A percentile compares a stretch with the other conserved stretches of the same genome.
Conservation (phyloP, 2,797 vertebrate species). For the Gambusia yucatana region DNA sequence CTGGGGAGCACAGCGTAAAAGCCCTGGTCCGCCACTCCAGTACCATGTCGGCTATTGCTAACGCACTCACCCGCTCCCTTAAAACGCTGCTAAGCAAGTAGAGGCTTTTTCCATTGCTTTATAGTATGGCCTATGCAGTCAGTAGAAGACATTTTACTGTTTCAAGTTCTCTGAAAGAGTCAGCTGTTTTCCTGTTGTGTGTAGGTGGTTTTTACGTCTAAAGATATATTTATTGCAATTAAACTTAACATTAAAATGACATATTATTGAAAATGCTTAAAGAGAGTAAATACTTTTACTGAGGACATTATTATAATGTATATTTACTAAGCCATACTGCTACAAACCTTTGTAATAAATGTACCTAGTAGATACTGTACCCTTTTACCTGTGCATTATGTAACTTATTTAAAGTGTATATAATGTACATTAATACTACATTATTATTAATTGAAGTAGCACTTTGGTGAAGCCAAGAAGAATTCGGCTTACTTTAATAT, state of each 20-base stretch:
- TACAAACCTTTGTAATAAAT: slow-evolving; percentile 81
- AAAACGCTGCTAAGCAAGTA: slow-evolving; percentile 98
- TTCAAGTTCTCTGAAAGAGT: slow-evolving; percentile 38
- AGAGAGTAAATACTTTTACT: slow-evolving; percentile 58
- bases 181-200: slow-evolving; percentile 33
- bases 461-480: slow-evolving; percentile 74
- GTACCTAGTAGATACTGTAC: slow-evolving; percentile 67
- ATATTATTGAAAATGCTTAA: slow-evolving; percentile 51
- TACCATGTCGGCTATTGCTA: slow-evolving; percentile 96
- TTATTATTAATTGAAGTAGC: slow-evolving; percentile 74
- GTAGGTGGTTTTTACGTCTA: slow-evolving; percentile 38
- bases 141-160: slow-evolving; percentile 75
- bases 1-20: slow-evolving; percentile 89
- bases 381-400: slow-evolving; percentile 88
- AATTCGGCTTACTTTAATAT: slow-evolving; percentile 51
- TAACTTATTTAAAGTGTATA: slow-evolving; percentile 85
- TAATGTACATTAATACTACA: slow-evolving; percentile 78
- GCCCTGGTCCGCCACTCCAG: slow-evolving; percentile 94
- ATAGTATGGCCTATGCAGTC: slow-evolving; percentile 70
- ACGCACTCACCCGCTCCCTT: slow-evolving; percentile 97
- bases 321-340: slow-evolving; percentile 92
- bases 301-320: slow-evolving; percentile 82
- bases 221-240: slow-evolving; percentile 23
- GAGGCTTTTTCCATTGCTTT: slow-evolving; percentile 67
- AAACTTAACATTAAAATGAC: slow-evolving; percentile 13